Evolutionary conservation across 1,140 invertebrate species (phyloP), one percentile per base, ranked within the genome.

Genomic region (Conus ventricosus): DNA sequence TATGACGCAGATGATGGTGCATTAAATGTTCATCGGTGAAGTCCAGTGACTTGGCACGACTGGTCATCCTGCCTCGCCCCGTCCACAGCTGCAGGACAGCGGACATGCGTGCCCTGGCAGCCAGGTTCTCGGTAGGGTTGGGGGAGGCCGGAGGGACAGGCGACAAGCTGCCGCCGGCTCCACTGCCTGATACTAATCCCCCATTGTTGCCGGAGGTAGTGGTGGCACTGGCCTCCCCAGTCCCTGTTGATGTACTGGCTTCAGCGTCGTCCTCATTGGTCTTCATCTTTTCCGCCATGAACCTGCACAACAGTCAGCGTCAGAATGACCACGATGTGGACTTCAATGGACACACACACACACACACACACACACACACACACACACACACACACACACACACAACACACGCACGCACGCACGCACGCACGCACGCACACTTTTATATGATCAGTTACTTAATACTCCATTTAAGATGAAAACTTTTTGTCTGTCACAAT

Each of bases 271-370:
- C 85, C 17, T 27, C 75, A 27, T 82, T 83, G 10, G 85, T 78
- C 76, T 85, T 89, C 89, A 89, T 90, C 82, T 88, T 88, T 15
- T 88, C 89, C 39, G 84, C 87, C 57, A 90, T 85, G 67, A 90
- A 90, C 76, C 87, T 80, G 81, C 84, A 80, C 15, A 85, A 89
- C 80, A 87, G 71, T 81, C 23, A 53, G 15, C 57, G 15, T 60
- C 57, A 60, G 8, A 60, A 15, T 15, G 8, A 15, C 8, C 15
- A 60, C 15, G 57, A 60, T 60, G 8, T 60, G 8, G 0, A 11
- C 8, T 60, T 60, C 57, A 39, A 15, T 60, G 57, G 8, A 60
- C 8, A 60, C 57, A 60, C 57, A 60, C 57, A 60, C 57, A 60
- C 57, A 4, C 57, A 60, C 57, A 60, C 57, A 60, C 57, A 4